Evolutionary conservation across 2,113 vertebrate genomes (phyloP).

Genomic region (Trichechus manatus): DNA sequence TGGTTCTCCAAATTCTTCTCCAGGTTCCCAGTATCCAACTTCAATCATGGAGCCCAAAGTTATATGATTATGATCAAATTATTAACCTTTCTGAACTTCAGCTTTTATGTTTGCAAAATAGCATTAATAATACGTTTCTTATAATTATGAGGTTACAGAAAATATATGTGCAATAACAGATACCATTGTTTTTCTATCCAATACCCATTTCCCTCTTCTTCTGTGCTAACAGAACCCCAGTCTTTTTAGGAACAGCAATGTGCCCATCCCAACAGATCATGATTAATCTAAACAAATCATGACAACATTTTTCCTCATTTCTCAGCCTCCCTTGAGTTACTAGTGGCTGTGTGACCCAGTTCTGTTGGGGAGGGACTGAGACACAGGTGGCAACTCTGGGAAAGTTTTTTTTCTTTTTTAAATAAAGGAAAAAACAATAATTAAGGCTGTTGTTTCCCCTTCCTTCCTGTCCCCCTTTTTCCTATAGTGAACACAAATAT

Average conservation of each 20-base stretch:
- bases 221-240: not conserved
- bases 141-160: not conserved
- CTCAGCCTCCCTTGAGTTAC: not conserved
- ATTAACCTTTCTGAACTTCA: not conserved
- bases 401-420: not conserved
- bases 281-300: not conserved
- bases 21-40: not conserved
- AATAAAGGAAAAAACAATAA: not conserved
- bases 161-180: not conserved
- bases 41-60: not conserved
- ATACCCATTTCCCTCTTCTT: not conserved
- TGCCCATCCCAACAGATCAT: not conserved
- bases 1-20: not conserved
- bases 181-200: not conserved
- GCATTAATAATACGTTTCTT: not conserved
- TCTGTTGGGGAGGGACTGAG: not conserved
- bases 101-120: not conserved
- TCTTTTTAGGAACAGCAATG: not conserved
- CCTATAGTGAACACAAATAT: not conserved
- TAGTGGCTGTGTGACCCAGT: not conserved
- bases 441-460: not conserved
- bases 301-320: not conserved
- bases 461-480: not conserved
- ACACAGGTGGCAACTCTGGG: not conserved
- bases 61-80: not conserved